Evolutionary conservation across 1,140 invertebrate species (phyloP), one percentile per base, ranked within the genome.

Genomic region (Caenorhabditis remanei): DNA sequence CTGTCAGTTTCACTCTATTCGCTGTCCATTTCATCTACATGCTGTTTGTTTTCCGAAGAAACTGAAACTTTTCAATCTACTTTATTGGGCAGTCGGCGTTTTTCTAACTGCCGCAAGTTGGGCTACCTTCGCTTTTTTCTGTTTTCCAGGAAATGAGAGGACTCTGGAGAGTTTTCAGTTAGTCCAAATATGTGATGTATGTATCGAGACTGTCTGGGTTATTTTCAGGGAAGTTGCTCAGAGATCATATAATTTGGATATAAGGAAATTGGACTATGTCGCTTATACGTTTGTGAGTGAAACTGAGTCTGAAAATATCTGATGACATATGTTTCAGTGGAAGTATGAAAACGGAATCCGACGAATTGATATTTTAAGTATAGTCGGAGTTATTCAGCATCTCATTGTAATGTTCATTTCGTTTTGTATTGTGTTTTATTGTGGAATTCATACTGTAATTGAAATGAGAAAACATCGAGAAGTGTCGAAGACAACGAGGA

Each of bases 401-500:
- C 32, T 63, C 14, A 13, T 63, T 2, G 61, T 63, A 4, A 63
- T 63, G 24, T 9, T 63, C 11, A 32, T 32, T 40, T 63, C 61
- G 11, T 63, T 63, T 21, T 11, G 19, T 5, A 63, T 63, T 40
- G 61, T 63, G 7, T 63, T 63, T 63, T 63, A 63, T 32, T 63
- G 61, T 32, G 61, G 61, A 32, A 32, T 21, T 4, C 7, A 32
- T 63, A 63, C 61, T 32, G 61, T 63, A 32, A 13, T 63, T 4
- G 61, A 32, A 9, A 63, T 63, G 61, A 63, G 61, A 63, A 63
- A 63, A 24, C 61, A 40, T 63, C 24, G 24, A 40, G 61, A 63
- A 4, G 24, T 63, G 21, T 63, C 61, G 0, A 8, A 24, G 24
- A 63, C 24, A 7, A 63, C 61, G 9, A 63, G 40, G 24, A 63